These are phyloP conservation scores for Orius insidiosus DNA, from an alignment of 1,140 invertebrate species.

Conservation along the genomic window DNA sequence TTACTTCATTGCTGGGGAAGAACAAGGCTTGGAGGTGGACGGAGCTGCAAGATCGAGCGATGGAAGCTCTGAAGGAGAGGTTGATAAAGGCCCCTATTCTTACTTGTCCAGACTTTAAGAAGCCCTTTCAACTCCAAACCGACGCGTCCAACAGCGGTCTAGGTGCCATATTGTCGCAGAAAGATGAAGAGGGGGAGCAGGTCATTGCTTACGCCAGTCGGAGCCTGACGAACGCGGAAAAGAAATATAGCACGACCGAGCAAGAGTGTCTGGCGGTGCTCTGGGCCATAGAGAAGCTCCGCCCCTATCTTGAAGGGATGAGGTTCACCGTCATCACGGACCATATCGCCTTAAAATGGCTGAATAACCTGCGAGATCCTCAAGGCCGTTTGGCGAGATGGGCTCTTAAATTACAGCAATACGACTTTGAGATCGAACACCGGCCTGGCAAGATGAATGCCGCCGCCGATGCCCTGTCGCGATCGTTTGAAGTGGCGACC, in stretches of 20 bases:
- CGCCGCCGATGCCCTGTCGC: conserved; percentile 15
- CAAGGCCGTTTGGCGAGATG: conserved; percentile 25
- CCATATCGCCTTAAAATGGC: conserved; percentile 29
- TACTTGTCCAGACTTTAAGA: conserved; percentile 19
- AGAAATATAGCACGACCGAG: conserved; percentile 28
- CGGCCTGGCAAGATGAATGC: conserved; percentile 17
- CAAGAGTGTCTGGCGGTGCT: conserved; percentile 28
- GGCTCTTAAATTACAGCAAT: conserved; percentile 22
- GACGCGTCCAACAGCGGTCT: conserved; percentile 22
- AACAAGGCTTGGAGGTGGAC: conserved; percentile 17
- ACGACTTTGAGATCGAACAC: conserved; percentile 20
- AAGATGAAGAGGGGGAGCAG: conserved; percentile 16
- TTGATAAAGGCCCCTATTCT: conserved; percentile 17
- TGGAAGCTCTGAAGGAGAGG: conserved; percentile 19
- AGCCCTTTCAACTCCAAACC: conserved; percentile 20
- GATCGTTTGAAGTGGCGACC: conserved; percentile 19
- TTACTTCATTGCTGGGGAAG: conserved; percentile 21
- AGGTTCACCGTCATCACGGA: conserved; percentile 27
- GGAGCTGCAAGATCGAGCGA: conserved; percentile 12
- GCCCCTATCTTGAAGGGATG: conserved; percentile 21
- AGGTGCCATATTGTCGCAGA: conserved; percentile 22
- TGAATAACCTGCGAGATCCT: conserved; percentile 26
- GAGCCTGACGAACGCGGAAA: conserved; percentile 23
- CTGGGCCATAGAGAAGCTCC: conserved; percentile 25
- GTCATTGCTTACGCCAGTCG: conserved; percentile 28